Conservation (phyloP, 2,797 vertebrate species). For the Sebastes itinus region DNA sequence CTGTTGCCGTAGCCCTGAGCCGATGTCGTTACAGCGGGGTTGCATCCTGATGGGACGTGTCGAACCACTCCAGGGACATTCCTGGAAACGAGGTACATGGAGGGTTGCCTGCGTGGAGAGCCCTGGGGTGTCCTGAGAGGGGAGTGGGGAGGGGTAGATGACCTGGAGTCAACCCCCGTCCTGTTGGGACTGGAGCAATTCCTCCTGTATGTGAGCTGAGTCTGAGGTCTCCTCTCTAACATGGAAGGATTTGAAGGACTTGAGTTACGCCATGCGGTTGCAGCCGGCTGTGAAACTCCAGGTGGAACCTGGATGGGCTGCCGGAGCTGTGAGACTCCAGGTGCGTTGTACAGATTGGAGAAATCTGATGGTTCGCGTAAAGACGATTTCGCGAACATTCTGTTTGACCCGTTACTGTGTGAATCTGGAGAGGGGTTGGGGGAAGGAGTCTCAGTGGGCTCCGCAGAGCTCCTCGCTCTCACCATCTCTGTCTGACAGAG, state of each 20-base stretch:
- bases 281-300: constrained; percentile 53
- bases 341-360: constrained; percentile 67
- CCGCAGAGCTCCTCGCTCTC: constrained; percentile 56
- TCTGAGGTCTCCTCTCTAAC: constrained; percentile 76
- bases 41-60: constrained; percentile 70
- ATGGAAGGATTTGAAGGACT: constrained; percentile 57
- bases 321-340: constrained; percentile 43
- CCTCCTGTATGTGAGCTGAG: constrained; percentile 75
- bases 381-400: constrained; percentile 60
- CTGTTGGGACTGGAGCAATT: constrained; percentile 80
- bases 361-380: constrained; percentile 74
- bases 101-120: constrained; percentile 75
- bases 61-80: constrained; percentile 67
- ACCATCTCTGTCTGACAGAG: constrained; percentile 79
- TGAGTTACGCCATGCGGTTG: constrained; percentile 44
- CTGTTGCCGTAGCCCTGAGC: constrained; percentile 81
- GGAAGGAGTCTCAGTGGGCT: constrained; percentile 40
- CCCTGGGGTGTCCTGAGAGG: constrained; percentile 76
- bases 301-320: constrained; percentile 47
- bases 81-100: constrained; percentile 77
- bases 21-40: constrained; percentile 57
- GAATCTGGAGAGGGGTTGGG: constrained; percentile 32
- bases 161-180: constrained; percentile 63
- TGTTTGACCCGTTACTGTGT: constrained; percentile 46
- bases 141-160: constrained; percentile 77